Evolutionary conservation across 1,140 invertebrate species (phyloP).

Genomic region (Orchestia grillus): DNA sequence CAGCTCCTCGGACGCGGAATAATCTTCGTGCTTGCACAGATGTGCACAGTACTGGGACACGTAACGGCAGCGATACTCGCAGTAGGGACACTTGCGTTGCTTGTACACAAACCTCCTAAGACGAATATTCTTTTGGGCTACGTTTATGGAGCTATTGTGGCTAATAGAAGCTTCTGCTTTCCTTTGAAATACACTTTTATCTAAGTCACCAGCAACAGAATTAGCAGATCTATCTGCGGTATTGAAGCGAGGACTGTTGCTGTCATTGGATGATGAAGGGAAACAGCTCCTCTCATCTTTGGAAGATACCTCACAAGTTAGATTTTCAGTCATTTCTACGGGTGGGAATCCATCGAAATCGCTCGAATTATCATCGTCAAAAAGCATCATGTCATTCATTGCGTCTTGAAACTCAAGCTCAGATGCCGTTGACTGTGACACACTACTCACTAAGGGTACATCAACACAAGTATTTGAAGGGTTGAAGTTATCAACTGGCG

Average conservation of each 20-base stretch:
- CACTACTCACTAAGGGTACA: not conserved
- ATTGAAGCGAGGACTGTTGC: not conserved
- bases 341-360: not conserved
- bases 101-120: constrained; percentile 9
- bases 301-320: not conserved
- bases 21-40: constrained; percentile 14
- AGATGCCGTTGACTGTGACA: not conserved
- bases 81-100: constrained; percentile 3
- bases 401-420: not conserved
- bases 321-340: not conserved
- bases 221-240: not conserved
- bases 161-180: not conserved
- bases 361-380: not conserved
- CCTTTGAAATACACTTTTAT: not conserved
- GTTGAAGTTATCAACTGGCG: not conserved
- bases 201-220: not conserved
- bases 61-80: not conserved
- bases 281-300: not conserved
- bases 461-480: not conserved
- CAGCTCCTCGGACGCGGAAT: not conserved
- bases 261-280: not conserved
- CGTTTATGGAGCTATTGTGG: too few relatives aligned
- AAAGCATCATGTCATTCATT: not conserved
- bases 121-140: not conserved
- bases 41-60: constrained; percentile 23